Conservation (phyloP, 2,888 invertebrate genomes). For the Dyspetes luteomarginatus region DNA sequence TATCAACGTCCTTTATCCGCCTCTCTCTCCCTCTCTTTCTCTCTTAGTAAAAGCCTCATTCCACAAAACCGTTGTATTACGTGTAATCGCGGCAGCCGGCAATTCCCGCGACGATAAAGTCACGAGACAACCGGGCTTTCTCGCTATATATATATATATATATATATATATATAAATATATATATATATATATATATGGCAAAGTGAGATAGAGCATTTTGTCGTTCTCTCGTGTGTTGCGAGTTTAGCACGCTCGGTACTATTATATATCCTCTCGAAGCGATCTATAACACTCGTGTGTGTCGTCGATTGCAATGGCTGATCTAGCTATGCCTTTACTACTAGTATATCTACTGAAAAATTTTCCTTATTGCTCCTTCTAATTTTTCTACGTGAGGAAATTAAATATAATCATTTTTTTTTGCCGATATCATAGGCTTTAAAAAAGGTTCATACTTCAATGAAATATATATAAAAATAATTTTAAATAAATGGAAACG, state of each 20-base stretch:
- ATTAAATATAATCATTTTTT: no score
- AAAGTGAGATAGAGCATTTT: constrained; percentile 13
- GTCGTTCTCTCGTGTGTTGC: constrained; percentile 26
- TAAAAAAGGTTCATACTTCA: no score
- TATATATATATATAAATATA: neutral
- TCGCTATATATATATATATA: constrained; percentile 8
- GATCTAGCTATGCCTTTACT: constrained; percentile 26
- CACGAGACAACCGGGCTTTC: constrained; percentile 60
- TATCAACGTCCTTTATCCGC: neutral
- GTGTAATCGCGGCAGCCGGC: constrained; percentile 65
- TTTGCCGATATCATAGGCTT: no score
- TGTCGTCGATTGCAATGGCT: constrained; percentile 43
- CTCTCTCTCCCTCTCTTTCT: neutral
- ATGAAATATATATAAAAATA: no score
- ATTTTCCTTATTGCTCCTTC: neutral
- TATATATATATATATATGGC: no score
- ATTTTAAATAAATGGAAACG: no score
- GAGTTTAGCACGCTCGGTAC: constrained; percentile 27
- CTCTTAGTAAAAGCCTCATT: constrained; percentile 50
- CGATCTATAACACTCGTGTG: constrained; percentile 47
- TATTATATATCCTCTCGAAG: constrained; percentile 42
- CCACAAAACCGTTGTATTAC: constrained; percentile 63
- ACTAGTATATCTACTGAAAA: neutral
- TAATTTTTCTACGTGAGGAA: no score
- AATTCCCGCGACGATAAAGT: constrained; percentile 66